Percentiles rank a stretch among this genome's conserved stretches.
Evolutionary conservation across 2,113 vertebrate species (phyloP).

Genomic region (Atractosteus spatula): DNA sequence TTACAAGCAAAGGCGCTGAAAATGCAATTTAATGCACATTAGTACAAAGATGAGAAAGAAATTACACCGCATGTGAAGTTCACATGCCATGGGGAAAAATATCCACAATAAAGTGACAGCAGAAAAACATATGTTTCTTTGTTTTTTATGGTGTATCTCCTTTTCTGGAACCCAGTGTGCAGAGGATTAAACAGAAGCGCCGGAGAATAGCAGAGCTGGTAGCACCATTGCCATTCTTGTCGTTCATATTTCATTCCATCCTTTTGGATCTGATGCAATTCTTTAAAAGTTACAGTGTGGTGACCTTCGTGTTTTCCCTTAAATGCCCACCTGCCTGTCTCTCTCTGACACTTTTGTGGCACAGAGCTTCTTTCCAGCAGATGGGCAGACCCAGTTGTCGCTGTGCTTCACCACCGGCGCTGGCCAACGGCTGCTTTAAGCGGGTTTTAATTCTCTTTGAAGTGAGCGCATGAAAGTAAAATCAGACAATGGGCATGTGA

Average conservation of each 20-base stretch:
- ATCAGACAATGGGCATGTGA: constrained; percentile 24
- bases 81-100: too few relatives aligned
- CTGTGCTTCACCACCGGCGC: constrained; percentile 32
- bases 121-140: too few relatives aligned
- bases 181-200: too few relatives aligned
- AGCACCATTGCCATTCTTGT: too few relatives aligned
- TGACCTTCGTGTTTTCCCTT: constrained; percentile 24
- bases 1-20: constrained; percentile 45
- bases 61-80: constrained; percentile 1
- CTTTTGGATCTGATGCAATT: too few relatives aligned
- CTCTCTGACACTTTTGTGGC: constrained; percentile 16
- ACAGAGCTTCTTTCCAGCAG: constrained; percentile 28
- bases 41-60: constrained; percentile 16
- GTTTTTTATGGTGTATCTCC: too few relatives aligned
- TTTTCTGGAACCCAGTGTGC: too few relatives aligned
- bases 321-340: constrained; percentile 28
- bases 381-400: constrained; percentile 32
- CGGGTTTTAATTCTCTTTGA: constrained; percentile 31
- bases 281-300: not conserved
- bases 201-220: too few relatives aligned
- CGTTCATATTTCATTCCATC: too few relatives aligned
- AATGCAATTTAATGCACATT: constrained; percentile 39
- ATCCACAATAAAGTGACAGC: too few relatives aligned
- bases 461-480: constrained; percentile 31
- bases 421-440: constrained; percentile 18